Evolutionary conservation across 1,140 invertebrate species (phyloP), one percentile per base, ranked within the genome.

Genomic region (Argopecten irradians): DNA sequence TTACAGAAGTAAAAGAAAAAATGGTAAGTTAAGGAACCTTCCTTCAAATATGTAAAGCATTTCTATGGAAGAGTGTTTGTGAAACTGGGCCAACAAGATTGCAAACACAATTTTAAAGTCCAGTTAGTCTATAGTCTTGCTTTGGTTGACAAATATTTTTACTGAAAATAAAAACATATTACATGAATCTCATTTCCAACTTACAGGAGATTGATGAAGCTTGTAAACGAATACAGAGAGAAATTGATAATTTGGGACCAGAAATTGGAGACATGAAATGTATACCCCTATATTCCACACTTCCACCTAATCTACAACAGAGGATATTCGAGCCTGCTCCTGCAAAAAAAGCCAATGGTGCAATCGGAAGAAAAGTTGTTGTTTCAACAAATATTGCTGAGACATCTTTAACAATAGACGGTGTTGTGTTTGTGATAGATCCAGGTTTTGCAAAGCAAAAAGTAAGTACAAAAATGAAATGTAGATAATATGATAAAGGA

Each of bases 401-500:
- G 96, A 99, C 99, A 0, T 99, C 99, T 0, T 96, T 99, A 7
- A 99, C 99, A 0, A 99, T 99, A 93, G 99, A 99, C 94, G 99
- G 99, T 88, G 99, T 99, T n/a, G 99, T 99, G 9, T 99, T 99
- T 96, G 99, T 99, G 0, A 99, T 99, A 94, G 99, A 99, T 96
- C 99, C 99, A n/a, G 99, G 99, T 22, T 99, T 99, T 96, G 98
- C 99, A 0, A 99, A 99, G 95, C 99, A 99, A 95, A 99, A 99
- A 96, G 98, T 97, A 95, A 13, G 36, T 8, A 39, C 36, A 39
- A 39, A 39, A 39, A 39, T 39, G 5, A 13, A 39, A 13, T 39
- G 36, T 13, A 39, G n/a, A 39, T 39, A 39, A 39, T 39, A 39
- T 39, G 36, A 13, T 5, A 39, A 39, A 5, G 5, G 5, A 39